These are phyloP conservation scores for Agrotis clavis DNA, from an alignment of 2,888 invertebrate genomes.

Conservation along the genomic window DNA sequence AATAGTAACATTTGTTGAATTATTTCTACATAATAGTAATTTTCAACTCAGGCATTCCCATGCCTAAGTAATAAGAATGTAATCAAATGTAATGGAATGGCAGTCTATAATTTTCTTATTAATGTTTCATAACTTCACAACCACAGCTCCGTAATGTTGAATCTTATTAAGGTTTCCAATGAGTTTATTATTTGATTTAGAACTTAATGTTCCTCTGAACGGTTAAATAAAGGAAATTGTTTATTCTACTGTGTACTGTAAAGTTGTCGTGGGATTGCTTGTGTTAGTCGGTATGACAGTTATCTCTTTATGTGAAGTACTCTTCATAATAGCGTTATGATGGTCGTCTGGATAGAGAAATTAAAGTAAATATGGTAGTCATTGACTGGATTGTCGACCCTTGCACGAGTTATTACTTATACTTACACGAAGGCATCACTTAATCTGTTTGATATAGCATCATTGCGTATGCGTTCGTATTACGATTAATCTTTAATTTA, in stretches of 20 bases:
- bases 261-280: conserved; percentile 34
- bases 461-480: too few species aligned
- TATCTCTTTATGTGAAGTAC: conserved; percentile 13
- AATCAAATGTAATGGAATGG: conserved; percentile 16
- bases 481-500: too few species aligned
- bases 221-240: conserved; percentile 37
- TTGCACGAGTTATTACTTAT: not conserved
- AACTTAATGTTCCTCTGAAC: conserved; percentile 32
- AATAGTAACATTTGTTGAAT: not conserved
- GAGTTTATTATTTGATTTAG: conserved; percentile 48
- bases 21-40: not conserved
- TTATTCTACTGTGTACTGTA: conserved; percentile 25
- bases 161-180: conserved; percentile 39
- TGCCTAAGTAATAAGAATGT: not conserved
- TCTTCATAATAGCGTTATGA: conserved; percentile 22
- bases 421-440: too few species aligned
- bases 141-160: conserved; percentile 10
- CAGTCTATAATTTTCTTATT: conserved; percentile 46
- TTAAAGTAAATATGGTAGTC: conserved; percentile 17
- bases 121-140: conserved; percentile 28
- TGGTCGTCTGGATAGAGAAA: conserved; percentile 22
- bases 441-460: too few species aligned
- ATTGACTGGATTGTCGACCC: not conserved
- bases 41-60: not conserved
- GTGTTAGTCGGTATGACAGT: conserved; percentile 4